Conservation (phyloP, 1,140 invertebrate genomes). For the Scaptomyza montana region DNA sequence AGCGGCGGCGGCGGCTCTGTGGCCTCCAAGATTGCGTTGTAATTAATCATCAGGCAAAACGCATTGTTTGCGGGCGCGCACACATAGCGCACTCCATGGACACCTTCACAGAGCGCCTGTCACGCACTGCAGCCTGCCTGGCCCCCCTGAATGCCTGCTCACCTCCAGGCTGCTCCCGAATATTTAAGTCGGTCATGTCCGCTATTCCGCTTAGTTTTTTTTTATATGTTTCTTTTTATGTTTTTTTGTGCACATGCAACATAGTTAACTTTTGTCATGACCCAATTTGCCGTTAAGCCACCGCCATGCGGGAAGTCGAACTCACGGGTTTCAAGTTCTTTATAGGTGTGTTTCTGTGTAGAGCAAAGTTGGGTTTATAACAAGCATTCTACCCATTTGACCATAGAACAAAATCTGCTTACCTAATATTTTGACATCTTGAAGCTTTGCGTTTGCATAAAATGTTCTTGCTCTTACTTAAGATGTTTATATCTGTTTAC, state of each 20-base stretch:
- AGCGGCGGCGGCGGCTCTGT: constrained; percentile 60
- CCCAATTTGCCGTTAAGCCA: constrained; percentile 46
- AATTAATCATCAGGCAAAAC: constrained; percentile 80
- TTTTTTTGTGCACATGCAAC: constrained; percentile 18
- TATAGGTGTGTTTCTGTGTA: constrained; percentile 7
- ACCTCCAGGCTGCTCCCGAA: constrained; percentile 38
- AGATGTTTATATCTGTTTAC: too few relatives aligned
- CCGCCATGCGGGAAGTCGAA: background rate
- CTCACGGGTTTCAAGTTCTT: background rate
- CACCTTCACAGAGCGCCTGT: constrained; percentile 28
- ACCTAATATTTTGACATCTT: too few relatives aligned
- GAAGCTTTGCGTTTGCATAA: too few relatives aligned
- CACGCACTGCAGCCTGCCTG: constrained; percentile 28
- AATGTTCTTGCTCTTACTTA: too few relatives aligned
- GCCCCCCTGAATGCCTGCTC: constrained; percentile 6
- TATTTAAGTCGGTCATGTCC: constrained; percentile 69
- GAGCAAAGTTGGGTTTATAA: background rate
- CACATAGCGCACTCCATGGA: constrained; percentile 15
- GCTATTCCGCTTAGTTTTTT: constrained; percentile 42
- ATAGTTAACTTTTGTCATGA: constrained; percentile 45
- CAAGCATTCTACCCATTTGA: background rate
- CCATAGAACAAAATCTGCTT: background rate
- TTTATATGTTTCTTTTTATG: constrained; percentile 2
- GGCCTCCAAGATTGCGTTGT: constrained; percentile 77
- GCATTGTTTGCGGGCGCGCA: constrained; percentile 64